phyloP scores from a whole-genome alignment of 2,888 invertebrate genomes.

The Conus canariensis region DNA sequence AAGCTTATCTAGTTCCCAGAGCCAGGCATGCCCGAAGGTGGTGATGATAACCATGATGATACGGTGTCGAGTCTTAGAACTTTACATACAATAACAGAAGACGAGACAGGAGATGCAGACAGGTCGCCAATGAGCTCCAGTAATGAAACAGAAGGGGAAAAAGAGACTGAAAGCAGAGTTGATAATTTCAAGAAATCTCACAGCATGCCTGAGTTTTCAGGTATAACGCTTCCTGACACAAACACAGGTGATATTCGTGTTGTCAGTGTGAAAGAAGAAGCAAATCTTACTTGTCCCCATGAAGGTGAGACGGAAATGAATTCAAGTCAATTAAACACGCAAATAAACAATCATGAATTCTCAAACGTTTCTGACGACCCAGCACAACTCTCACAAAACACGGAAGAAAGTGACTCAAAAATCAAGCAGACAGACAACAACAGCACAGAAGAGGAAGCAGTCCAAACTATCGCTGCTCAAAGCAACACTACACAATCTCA shows the following conservation, averaged over 20 bases:
- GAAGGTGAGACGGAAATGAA: not conserved
- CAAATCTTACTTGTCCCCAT: not conserved
- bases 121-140: not conserved
- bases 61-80: not conserved
- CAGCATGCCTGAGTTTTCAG: not conserved
- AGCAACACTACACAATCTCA: not conserved
- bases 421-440: not conserved
- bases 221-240: not conserved
- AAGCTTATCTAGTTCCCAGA: not conserved
- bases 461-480: not conserved
- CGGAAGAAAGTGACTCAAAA: not conserved
- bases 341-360: not conserved
- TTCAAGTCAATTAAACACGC: not conserved
- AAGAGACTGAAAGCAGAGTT: not conserved
- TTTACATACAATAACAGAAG: constrained; percentile 40
- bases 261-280: not conserved
- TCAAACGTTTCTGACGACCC: not conserved
- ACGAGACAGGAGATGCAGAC: not conserved
- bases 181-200: not conserved
- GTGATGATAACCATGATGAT: not conserved
- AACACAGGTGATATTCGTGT: not conserved
- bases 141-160: not conserved
- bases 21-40: not conserved
- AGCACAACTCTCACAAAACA: not conserved
- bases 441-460: not conserved